Evolutionary conservation across 2,888 invertebrate species (phyloP).

Genomic region (Drosophila eohydei): DNA sequence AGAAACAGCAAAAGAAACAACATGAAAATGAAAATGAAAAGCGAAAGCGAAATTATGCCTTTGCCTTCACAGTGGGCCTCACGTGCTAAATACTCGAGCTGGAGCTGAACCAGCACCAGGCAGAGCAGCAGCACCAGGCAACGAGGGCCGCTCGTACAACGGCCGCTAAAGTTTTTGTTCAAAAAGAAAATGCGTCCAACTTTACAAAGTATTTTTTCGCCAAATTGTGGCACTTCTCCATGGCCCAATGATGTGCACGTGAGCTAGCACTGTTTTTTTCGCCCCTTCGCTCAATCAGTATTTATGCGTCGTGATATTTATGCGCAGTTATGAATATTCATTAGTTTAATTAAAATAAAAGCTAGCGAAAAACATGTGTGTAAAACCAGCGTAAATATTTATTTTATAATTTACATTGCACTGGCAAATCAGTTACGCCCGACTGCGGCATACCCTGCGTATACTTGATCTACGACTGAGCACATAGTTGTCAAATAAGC

Average conservation of each 20-base stretch:
- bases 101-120: background rate
- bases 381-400: slow-evolving; percentile 9
- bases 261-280: slow-evolving; percentile 9
- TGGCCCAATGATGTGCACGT: slow-evolving; percentile 38
- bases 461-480: no score
- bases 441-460: background rate
- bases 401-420: slow-evolving; percentile 5
- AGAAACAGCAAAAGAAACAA: slow-evolving; percentile 14
- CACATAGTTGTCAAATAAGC: no score
- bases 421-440: background rate
- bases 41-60: slow-evolving; percentile 71
- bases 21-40: slow-evolving; percentile 32
- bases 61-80: slow-evolving; percentile 22
- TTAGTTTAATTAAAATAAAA: slow-evolving; percentile 1
- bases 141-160: background rate
- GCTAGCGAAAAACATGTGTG: background rate
- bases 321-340: slow-evolving; percentile 17
- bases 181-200: slow-evolving; percentile 40
- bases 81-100: slow-evolving; percentile 18
- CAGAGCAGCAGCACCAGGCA: background rate
- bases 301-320: background rate
- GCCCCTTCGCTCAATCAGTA: background rate
- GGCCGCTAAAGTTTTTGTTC: slow-evolving; percentile 44
- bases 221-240: slow-evolving; percentile 29
- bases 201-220: slow-evolving; percentile 28